Base-by-base conservation (phyloP, 53 echinoderm and acorn worm genomes). In the Glandiceps talaboti region DNA sequence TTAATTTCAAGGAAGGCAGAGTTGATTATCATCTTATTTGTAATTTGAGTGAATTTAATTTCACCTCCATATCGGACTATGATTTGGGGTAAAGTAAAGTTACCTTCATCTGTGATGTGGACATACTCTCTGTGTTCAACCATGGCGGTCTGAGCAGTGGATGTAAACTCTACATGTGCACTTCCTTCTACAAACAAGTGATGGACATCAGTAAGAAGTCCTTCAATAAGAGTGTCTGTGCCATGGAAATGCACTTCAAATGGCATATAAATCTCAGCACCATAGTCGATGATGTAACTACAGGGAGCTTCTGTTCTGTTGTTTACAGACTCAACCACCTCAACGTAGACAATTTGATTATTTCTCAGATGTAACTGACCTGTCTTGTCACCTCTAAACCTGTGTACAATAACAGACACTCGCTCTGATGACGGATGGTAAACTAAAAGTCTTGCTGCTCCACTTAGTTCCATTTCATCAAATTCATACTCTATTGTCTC, bases 281-380 rank as follows among this genome's bases (percentile, higher is more conserved):
- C 89, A 87, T 87, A 85, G 33, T 94, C 94, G 28, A 94, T 86
- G 64, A 89, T 76, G 74, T 82, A 94, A 77, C 94, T 94, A 79
- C 94, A 94, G 25, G 94, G 94, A 27, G 94, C 94, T 85, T 94
- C 94, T 27, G 94, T 94, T 28, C 80, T 88, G 79, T 94, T 94
- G 26, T 73, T 87, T 25, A 83, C 83, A 30, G 94, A 94, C 33
- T 94, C 94, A 1, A 94, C 85, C 0, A 94, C 94, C 82, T 94
- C 94, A 1, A 86, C 94, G 77, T 87, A 91, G 26, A 94, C 75
- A 29, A 85, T 85, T 75, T 94, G 94, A 74, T 94, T 83, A 28
- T 81, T 84, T 77, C 91, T 82, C 27, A 94, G 82, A 79, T 94
- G 94, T 20, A 94, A 73, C 79, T 94, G 91, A 30, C 94, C 94